A percentile compares a stretch with the other conserved stretches of the same genome.
phyloP scores from a whole-genome alignment of 2,113 vertebrate genomes.

The Grallaria varia region DNA sequence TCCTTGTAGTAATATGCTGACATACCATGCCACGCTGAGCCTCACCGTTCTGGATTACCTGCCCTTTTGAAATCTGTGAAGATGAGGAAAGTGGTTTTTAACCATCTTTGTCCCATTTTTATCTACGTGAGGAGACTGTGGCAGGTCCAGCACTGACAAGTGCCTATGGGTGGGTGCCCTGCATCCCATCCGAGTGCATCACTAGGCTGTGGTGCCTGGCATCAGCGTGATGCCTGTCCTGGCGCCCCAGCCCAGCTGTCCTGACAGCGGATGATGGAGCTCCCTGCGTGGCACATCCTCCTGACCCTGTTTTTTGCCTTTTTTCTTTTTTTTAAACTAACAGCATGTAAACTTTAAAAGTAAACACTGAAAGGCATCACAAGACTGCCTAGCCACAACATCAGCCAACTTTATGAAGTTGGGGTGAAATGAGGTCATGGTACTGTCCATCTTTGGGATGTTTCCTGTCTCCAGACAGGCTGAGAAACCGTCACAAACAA shows the following conservation, averaged over 20 bases:
- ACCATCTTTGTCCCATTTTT: neutral
- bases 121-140: neutral
- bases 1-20: neutral
- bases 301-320: neutral
- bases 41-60: neutral
- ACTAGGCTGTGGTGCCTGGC: neutral
- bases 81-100: neutral
- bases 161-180: rapidly evolving
- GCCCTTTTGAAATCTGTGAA: neutral
- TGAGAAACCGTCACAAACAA: neutral
- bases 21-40: neutral
- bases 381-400: neutral
- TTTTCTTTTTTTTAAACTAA: neutral
- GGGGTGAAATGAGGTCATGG: neutral
- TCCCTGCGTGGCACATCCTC: neutral
- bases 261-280: rapidly evolving
- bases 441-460: neutral
- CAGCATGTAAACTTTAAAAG: neutral
- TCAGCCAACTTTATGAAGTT: neutral
- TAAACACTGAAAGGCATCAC: neutral
- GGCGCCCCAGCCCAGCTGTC: rapidly evolving
- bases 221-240: rapidly evolving
- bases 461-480: neutral
- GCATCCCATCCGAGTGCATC: rapidly evolving
- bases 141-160: rapidly evolving